Evolutionary conservation across 2,888 invertebrate genomes (phyloP).

Genomic region (Theretra japonica): DNA sequence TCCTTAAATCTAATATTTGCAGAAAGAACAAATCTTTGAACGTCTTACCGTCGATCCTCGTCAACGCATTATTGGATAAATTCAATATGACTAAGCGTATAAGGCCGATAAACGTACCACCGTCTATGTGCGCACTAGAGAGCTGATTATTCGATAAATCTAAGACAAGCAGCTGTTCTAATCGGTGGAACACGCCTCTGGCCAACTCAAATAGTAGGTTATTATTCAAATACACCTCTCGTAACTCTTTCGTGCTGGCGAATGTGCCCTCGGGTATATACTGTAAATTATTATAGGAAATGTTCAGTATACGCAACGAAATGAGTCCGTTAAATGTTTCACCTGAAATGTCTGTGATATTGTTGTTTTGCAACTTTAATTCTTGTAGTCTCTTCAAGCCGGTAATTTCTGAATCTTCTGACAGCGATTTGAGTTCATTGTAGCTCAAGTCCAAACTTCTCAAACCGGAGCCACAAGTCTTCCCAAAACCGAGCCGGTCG

Average conservation of each 20-base stretch:
- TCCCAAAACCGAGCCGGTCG: slow-evolving; percentile 89
- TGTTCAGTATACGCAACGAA: slow-evolving; percentile 91
- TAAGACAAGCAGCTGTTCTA: slow-evolving; percentile 93
- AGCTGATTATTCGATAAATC: slow-evolving; percentile 95
- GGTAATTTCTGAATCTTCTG: slow-evolving; percentile 90
- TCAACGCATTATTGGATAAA: slow-evolving; percentile 93
- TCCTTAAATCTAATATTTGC: slow-evolving; percentile 93
- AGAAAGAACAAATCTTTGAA: slow-evolving; percentile 95
- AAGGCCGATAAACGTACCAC: slow-evolving; percentile 93
- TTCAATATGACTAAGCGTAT: slow-evolving; percentile 94
- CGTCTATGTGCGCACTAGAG: slow-evolving; percentile 93
- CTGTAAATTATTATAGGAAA: slow-evolving; percentile 93
- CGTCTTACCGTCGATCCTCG: slow-evolving; percentile 92
- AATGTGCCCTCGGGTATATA: slow-evolving; percentile 93
- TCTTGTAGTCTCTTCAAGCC: slow-evolving; percentile 91
- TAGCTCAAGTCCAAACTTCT: slow-evolving; percentile 91
- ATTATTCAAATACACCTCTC: slow-evolving; percentile 93
- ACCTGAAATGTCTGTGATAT: slow-evolving; percentile 90
- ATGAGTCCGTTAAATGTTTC: slow-evolving; percentile 92
- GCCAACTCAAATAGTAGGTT: slow-evolving; percentile 94
- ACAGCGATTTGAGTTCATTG: slow-evolving; percentile 90
- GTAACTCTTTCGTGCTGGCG: slow-evolving; percentile 91
- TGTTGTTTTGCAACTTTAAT: slow-evolving; percentile 92
- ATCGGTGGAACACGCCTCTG: slow-evolving; percentile 91
- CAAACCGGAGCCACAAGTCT: slow-evolving; percentile 88